Evolutionary conservation across 2,888 invertebrate species (phyloP).

Genomic region (Limenitis camilla): DNA sequence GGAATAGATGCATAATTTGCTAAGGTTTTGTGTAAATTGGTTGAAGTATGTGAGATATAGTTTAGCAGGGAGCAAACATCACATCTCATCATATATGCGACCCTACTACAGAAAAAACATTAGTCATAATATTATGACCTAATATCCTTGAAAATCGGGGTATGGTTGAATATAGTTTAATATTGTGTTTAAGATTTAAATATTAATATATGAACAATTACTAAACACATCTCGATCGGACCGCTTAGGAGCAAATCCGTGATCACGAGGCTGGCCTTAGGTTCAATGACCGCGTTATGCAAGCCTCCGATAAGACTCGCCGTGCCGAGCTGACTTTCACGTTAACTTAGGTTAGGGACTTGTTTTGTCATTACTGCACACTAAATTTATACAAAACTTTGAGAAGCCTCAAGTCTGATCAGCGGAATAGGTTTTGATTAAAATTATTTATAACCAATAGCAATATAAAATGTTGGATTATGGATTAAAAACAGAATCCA

Average conservation of each 20-base stretch:
- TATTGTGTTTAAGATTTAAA: neutral
- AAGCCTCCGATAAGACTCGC: constrained; percentile 24
- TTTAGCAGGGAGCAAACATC: too few species aligned
- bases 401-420: too few species aligned
- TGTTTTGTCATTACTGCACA: constrained; percentile 8
- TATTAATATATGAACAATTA: neutral
- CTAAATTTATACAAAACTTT: neutral
- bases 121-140: too few species aligned
- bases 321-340: constrained; percentile 21
- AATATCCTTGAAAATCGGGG: neutral
- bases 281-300: constrained; percentile 32
- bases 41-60: too few species aligned
- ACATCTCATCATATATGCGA: too few species aligned
- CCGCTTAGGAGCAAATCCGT: constrained; percentile 16
- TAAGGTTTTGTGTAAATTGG: too few species aligned
- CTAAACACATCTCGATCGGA: neutral
- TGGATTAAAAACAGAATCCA: too few species aligned
- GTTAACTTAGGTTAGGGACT: constrained; percentile 28
- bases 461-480: too few species aligned
- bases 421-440: too few species aligned
- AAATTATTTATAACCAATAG: too few species aligned
- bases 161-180: neutral
- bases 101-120: too few species aligned
- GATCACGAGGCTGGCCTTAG: constrained; percentile 21
- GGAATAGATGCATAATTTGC: too few species aligned